Percentiles rank a stretch among this genome's conserved stretches.
phyloP scores from a whole-genome alignment of 2,113 vertebrate genomes.

The Rhinopomastus cyanomelas region DNA sequence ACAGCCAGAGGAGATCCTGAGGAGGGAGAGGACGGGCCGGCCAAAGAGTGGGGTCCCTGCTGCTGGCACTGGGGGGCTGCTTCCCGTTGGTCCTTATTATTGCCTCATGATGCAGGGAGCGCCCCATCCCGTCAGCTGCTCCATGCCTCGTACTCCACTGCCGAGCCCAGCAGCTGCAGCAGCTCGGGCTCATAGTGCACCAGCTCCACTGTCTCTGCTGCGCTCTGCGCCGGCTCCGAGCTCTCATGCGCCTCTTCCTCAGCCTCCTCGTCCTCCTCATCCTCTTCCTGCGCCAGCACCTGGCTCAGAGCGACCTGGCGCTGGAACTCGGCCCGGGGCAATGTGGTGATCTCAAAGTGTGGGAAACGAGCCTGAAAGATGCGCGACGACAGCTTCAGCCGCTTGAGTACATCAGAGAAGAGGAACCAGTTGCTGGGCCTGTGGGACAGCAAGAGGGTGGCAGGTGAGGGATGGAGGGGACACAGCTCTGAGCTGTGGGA shows the following conservation, averaged over 20 bases:
- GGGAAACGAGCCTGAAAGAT: constrained; percentile 95
- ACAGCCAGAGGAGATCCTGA: not conserved
- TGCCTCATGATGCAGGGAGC: constrained; percentile 74
- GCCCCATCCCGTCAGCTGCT: constrained; percentile 75
- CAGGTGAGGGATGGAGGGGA: not conserved
- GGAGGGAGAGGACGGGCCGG: constrained; percentile 62
- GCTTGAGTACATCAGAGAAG: constrained; percentile 89
- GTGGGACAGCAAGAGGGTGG: not conserved
- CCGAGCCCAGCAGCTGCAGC: constrained; percentile 89
- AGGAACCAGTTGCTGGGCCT: constrained; percentile 99
- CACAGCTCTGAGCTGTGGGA: too few relatives aligned
- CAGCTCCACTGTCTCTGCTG: constrained; percentile 87
- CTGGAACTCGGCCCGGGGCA: constrained; percentile 85
- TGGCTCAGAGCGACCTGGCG: constrained; percentile 90
- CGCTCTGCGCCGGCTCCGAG: constrained; percentile 59
- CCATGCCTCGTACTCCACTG: constrained; percentile 77
- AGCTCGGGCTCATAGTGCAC: constrained; percentile 92
- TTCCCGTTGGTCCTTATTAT: constrained; percentile 79
- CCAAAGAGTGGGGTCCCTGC: constrained; percentile 60
- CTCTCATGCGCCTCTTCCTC: constrained; percentile 72
- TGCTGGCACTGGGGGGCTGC: constrained; percentile 73
- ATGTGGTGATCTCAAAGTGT: constrained; percentile 88
- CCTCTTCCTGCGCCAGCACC: constrained; percentile 79
- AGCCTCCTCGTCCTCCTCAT: too few relatives aligned
- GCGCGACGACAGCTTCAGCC: constrained; percentile 91